A percentile compares a stretch with the other conserved stretches of the same genome.
phyloP scores from a whole-genome alignment of 2,888 invertebrate species.

The Noctua janthe region DNA sequence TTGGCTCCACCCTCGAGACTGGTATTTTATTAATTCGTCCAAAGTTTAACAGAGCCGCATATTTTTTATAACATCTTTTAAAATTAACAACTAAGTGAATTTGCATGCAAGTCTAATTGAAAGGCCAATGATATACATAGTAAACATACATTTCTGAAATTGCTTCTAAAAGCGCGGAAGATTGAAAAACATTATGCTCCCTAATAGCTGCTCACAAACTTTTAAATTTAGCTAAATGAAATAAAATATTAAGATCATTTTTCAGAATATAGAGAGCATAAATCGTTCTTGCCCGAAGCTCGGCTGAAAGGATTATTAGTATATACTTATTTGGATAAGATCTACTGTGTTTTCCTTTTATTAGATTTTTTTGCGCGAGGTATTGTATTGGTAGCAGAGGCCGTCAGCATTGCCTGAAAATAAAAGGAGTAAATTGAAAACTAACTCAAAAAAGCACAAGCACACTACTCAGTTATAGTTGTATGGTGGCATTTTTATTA shows the following conservation, averaged over 20 bases:
- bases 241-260: constrained; percentile 25
- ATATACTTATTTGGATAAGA: constrained; percentile 67
- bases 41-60: neutral
- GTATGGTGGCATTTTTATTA: constrained; percentile 47
- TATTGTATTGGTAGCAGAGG: constrained; percentile 93
- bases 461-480: constrained; percentile 63
- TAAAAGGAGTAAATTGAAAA: constrained; percentile 85
- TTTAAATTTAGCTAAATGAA: constrained; percentile 27
- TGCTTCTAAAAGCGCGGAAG: constrained; percentile 48
- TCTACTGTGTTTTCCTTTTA: constrained; percentile 92
- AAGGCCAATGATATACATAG: constrained; percentile 34
- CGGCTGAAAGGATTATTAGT: constrained; percentile 46
- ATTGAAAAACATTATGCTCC: constrained; percentile 51
- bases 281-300: constrained; percentile 49
- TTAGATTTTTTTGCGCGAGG: constrained; percentile 93
- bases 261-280: constrained; percentile 61
- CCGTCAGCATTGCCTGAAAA: constrained; percentile 92
- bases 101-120: constrained; percentile 49
- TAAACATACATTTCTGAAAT: constrained; percentile 26
- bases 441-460: constrained; percentile 82
- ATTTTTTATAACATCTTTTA: constrained; percentile 1
- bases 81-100: constrained; percentile 22
- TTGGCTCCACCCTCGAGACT: neutral
- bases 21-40: constrained; percentile 3
- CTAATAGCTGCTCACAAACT: constrained; percentile 48